phyloP scores from a whole-genome alignment of 1,140 invertebrate genomes.

The Macrostomum lignano region DNA sequence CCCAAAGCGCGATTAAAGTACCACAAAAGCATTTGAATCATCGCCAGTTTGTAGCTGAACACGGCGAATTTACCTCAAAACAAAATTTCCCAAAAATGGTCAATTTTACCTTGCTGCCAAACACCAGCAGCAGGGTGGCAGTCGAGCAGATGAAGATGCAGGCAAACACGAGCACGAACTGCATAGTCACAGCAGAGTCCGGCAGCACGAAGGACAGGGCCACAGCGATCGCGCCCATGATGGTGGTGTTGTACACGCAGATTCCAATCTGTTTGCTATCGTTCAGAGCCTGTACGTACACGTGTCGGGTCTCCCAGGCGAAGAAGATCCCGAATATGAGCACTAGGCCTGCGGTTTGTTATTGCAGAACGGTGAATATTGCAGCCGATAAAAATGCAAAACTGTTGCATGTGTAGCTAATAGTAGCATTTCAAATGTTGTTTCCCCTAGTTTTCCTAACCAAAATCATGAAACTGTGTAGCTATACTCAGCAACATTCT shows the following conservation, averaged over 20 bases:
- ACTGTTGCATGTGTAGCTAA: too few relatives aligned
- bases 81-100: too few relatives aligned
- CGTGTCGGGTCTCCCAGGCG: conserved; percentile 2
- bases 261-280: conserved; percentile 1
- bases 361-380: too few relatives aligned
- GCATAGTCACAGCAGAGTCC: not conserved
- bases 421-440: too few relatives aligned
- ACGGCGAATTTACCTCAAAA: too few relatives aligned
- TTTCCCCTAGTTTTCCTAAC: too few relatives aligned
- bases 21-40: too few relatives aligned
- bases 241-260: conserved; percentile 2
- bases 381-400: too few relatives aligned
- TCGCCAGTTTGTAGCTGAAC: too few relatives aligned
- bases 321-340: conserved; percentile 8
- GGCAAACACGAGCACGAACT: conserved; percentile 1
- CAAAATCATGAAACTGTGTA: too few relatives aligned
- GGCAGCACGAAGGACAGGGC: conserved; percentile 1
- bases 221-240: not conserved
- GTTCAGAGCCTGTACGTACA: not conserved
- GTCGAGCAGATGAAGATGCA: not conserved
- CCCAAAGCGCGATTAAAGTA: too few relatives aligned
- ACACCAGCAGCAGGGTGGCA: conserved; percentile 5
- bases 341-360: conserved; percentile 6
- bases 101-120: conserved; percentile 5
- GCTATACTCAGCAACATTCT: too few relatives aligned